Base-by-base conservation (phyloP, 2,888 invertebrate genomes). In the Lasioglossum villosulum region DNA sequence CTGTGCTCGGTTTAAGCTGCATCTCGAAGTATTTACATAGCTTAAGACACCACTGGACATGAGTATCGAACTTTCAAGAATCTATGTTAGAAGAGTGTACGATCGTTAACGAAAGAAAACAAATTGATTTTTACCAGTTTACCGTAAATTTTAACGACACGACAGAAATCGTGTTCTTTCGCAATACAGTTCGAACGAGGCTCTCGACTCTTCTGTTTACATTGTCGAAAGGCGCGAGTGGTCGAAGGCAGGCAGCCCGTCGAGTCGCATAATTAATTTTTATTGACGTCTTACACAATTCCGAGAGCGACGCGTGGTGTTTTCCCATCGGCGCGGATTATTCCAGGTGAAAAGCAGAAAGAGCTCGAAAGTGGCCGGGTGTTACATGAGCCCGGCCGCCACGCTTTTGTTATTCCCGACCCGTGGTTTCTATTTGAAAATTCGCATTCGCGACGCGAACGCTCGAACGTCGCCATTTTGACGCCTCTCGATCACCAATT, bases 241-340 rank as follows among this genome's bases (percentile, higher is more conserved):
- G 56, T 12, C 56, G n/a, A 56, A 56, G 12, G 56, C 56, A 56
- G 56, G 4, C 56, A 1, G 56, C n/a, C 12, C 19, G 48, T 12
- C 19, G 73, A 72, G 63, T 14, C 71, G 84, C 42, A 71, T 75
- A 78, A 84, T 84, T 83, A 84, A 84, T 78, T 84, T 84, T 84
- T 83, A 84, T 75, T 37, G 70, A 19, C 45, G n/a, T 34, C 56
- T 84, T 84, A 71, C 84, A 78, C 63, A 84, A 84, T 75, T n/a
- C 52, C 52, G 75, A 42, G 70, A 71, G 75, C 16, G 74, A 39
- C 5, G 66, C 66, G 66, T 8, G 23, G 10, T 68, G 66, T 68
- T 37, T 37, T 68, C 37, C 66, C 66, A 68, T 37, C 63, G 63
- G 63, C 63, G 63, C 66, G 63, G 70, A 78, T 78, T 75, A 78